phyloP scores from a whole-genome alignment of 2,888 invertebrate genomes.

The Deroplatys truncata region DNA sequence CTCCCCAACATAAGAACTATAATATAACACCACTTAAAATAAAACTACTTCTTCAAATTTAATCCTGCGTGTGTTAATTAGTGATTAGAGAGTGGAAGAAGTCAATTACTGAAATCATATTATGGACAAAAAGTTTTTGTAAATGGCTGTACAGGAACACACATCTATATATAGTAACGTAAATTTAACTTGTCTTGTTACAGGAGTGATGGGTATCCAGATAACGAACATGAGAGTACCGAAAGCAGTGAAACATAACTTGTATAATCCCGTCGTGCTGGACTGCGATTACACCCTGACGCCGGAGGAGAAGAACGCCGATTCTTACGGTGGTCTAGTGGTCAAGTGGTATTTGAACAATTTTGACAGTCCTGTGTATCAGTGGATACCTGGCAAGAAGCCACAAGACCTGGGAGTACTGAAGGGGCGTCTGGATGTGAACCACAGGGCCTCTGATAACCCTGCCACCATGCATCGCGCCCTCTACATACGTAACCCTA shows the following conservation, averaged over 20 bases:
- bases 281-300: conserved; percentile 70
- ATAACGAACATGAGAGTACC: conserved; percentile 60
- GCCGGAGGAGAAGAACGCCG: conserved; percentile 47
- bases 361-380: conserved; percentile 65
- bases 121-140: too few species aligned
- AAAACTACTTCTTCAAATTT: too few species aligned
- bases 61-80: too few species aligned
- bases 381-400: conserved; percentile 70
- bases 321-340: conserved; percentile 57
- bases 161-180: too few species aligned
- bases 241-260: conserved; percentile 55
- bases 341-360: conserved; percentile 73
- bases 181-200: neutral
- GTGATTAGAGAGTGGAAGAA: too few species aligned
- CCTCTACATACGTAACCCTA: conserved; percentile 62
- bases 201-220: conserved; percentile 47
- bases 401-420: conserved; percentile 62
- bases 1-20: too few species aligned
- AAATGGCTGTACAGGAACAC: too few species aligned
- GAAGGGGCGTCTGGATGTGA: conserved; percentile 57
- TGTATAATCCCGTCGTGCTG: conserved; percentile 55
- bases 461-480: conserved; percentile 67
- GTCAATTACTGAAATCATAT: too few species aligned
- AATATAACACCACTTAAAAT: too few species aligned
- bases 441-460: conserved; percentile 61